Base-by-base conservation (phyloP, 2,888 invertebrate species). In the Eupithecia insigniata region DNA sequence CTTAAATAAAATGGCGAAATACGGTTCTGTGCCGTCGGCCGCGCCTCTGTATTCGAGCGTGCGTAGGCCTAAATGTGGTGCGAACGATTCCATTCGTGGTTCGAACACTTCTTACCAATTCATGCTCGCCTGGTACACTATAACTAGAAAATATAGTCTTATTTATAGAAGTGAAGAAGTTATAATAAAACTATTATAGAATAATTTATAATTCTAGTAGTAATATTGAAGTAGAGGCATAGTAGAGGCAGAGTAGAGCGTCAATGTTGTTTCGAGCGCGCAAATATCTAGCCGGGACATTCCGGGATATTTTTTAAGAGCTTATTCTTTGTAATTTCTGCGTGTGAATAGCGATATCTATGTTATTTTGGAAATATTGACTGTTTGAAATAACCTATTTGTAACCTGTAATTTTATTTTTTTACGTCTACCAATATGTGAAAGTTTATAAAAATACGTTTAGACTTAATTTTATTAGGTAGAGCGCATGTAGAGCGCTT, bases 111-210 rank as follows among this genome's bases (percentile, higher is more conserved):
- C 73, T 72, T 43, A 32, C 18, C 64, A 26, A 51, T 34, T 75
- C 64, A 81, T 89, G 88, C 18, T 78, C 76, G 77, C 88, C 89
- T 89, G 76, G 88, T 89, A 85, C 71, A 28, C 64, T 61, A 60
- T 60, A 69, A 74, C 74, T 74, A 71, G 71, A 71, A 71, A 74
- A 74, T 74, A 67, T 74, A 70, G 71, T 71, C 64, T 43, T 62
- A 71, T 71, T 71, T 68, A 68, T 73, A 67, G 70, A 73, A 73
- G 70, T 70, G 60, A 43, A 71, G 68, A 65, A 72, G 58, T 72
- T 51, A 39, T 64, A 62, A 12, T 62, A 62, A 62, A 62, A 62
- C 14, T 18, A 26, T 62, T 30, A 26, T 62, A 61, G 10, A 36
- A 26, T 14, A 55, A n/a, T 70, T 71, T 72, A 32, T 62, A 34